A percentile compares a stretch with the other conserved stretches of the same genome.
phyloP scores from a whole-genome alignment of 2,888 invertebrate species.

The Troglohyphantes excavatus region DNA sequence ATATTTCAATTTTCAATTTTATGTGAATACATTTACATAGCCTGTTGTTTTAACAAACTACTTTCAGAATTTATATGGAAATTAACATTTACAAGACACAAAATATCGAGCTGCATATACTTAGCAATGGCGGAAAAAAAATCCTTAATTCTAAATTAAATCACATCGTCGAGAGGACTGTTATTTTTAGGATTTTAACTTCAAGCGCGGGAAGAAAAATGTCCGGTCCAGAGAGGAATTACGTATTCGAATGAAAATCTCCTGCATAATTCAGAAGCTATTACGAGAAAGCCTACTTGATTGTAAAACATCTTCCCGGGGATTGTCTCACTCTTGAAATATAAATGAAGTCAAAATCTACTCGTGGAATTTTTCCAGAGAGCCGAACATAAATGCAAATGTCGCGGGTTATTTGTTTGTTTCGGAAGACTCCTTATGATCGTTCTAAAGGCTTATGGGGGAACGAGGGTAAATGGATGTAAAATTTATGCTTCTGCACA shows the following conservation, averaged over 20 bases:
- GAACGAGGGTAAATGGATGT: background rate
- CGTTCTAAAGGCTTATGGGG: background rate
- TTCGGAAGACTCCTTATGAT: background rate
- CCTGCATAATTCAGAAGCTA: constrained; percentile 74
- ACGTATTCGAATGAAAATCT: constrained; percentile 60
- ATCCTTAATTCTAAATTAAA: constrained; percentile 73
- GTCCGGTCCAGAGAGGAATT: constrained; percentile 33
- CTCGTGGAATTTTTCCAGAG: background rate
- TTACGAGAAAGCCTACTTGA: constrained; percentile 64
- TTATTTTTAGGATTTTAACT: constrained; percentile 38
- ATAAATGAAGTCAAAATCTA: constrained; percentile 56
- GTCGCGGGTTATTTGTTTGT: constrained; percentile 5
- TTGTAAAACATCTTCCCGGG: constrained; percentile 67
- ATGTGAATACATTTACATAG: no score
- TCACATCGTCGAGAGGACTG: constrained; percentile 55
- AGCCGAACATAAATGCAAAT: background rate
- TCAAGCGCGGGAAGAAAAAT: constrained; percentile 8
- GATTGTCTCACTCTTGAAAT: constrained; percentile 53
- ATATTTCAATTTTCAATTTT: no score
- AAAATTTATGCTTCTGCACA: constrained; percentile 3
- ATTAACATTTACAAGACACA: no score
- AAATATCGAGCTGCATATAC: no score
- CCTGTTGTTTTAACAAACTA: no score
- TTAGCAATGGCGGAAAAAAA: background rate
- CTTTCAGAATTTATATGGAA: no score